Conservation (phyloP, 2,113 vertebrate species). For the Campylomormyrus tamandua region DNA sequence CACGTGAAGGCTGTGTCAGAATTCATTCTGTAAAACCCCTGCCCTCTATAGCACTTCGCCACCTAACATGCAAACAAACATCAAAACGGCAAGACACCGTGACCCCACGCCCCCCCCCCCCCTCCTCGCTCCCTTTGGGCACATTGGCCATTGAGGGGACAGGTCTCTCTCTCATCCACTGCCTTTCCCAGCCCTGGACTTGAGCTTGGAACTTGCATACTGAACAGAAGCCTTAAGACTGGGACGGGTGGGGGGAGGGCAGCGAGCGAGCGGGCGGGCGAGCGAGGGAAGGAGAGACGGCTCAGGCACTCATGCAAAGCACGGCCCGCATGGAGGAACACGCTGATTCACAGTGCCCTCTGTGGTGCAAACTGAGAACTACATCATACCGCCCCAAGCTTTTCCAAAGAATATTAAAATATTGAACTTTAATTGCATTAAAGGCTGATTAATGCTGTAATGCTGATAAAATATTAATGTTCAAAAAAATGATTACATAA, state of each 20-base stretch:
- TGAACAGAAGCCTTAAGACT: constrained; percentile 1
- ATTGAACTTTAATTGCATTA: background rate
- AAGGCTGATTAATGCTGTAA: background rate
- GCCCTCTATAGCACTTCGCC: background rate
- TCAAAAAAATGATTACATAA: background rate
- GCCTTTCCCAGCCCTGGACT: constrained; percentile 9
- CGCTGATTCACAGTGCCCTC: constrained; percentile 22
- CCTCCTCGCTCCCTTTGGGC: background rate
- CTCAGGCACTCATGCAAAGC: background rate
- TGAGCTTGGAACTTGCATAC: background rate
- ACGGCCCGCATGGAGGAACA: background rate
- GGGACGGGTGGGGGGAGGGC: background rate
- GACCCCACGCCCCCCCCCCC: background rate
- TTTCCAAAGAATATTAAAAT: background rate
- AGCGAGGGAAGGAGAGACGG: background rate
- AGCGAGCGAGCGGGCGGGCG: background rate
- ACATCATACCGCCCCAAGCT: background rate
- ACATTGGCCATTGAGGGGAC: background rate
- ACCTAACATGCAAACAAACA: constrained; percentile 16
- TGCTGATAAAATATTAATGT: background rate
- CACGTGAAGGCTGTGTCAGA: constrained; percentile 29
- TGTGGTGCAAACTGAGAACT: constrained; percentile 4
- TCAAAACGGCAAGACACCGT: constrained; percentile 14
- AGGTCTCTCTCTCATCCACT: constrained; percentile 1
- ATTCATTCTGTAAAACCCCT: constrained; percentile 19